Percentiles rank a stretch among this genome's conserved stretches.
Evolutionary conservation across 2,113 vertebrate genomes (phyloP).

Genomic region (Procavia capensis): DNA sequence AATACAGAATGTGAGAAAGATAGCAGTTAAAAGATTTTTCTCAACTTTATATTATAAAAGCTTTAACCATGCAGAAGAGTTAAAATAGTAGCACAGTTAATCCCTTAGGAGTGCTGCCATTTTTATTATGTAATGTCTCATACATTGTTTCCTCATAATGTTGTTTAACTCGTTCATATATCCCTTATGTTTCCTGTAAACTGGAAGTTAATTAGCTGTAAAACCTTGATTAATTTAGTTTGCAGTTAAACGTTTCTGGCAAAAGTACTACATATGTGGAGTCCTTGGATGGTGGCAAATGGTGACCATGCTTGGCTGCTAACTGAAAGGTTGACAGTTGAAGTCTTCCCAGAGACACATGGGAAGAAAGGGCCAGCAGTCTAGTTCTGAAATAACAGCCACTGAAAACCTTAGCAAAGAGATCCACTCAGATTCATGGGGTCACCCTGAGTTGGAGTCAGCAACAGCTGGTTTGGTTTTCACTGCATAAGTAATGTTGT

Average conservation of each 20-base stretch:
- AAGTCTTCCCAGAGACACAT: no score
- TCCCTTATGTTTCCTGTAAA: not conserved
- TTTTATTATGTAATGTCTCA: not conserved
- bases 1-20: not conserved
- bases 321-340: no score
- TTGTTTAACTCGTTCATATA: not conserved
- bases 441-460: no score
- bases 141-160: not conserved
- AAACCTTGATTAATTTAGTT: not conserved
- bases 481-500: not conserved
- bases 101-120: not conserved
- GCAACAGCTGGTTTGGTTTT: no score
- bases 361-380: no score
- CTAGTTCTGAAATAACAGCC: no score
- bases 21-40: slow-evolving; percentile 39
- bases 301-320: no score
- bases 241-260: not conserved
- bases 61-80: not conserved
- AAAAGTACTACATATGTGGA: not conserved
- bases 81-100: not conserved
- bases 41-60: slow-evolving; percentile 17
- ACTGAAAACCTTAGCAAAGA: no score
- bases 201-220: slow-evolving; percentile 19
- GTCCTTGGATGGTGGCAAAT: no score
- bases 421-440: no score